Evolutionary conservation across 2,797 vertebrate genomes (phyloP).

Genomic region (Nyctibius grandis): DNA sequence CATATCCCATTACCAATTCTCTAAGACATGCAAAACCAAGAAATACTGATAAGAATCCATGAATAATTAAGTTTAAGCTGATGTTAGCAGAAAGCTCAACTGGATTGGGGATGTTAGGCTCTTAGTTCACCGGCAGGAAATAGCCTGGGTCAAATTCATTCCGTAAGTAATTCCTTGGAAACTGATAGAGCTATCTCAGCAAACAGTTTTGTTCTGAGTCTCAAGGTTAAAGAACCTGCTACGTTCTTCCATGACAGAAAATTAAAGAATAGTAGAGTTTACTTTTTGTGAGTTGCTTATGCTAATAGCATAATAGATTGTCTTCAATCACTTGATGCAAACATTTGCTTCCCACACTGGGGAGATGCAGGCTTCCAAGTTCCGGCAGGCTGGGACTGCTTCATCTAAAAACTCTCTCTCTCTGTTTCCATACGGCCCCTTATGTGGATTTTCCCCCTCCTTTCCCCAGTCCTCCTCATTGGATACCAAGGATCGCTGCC

Average conservation of each 20-base stretch:
- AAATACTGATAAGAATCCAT: slow-evolving; percentile 13
- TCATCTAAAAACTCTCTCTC: not conserved
- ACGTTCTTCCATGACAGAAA: not conserved
- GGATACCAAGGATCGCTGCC: not conserved
- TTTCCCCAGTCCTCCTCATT: not conserved
- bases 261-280: not conserved
- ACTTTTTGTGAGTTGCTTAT: not conserved
- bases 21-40: not conserved
- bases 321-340: not conserved
- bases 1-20: slow-evolving; percentile 22
- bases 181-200: not conserved
- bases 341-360: not conserved
- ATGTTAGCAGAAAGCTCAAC: slow-evolving; percentile 19
- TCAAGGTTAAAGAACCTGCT: not conserved
- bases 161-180: not conserved
- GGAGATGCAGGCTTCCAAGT: not conserved
- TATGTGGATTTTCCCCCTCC: not conserved
- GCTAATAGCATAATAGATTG: not conserved
- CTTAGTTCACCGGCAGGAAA: not conserved
- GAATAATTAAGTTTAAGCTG: slow-evolving; percentile 47
- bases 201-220: not conserved
- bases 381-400: not conserved
- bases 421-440: not conserved
- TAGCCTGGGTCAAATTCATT: not conserved
- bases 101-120: not conserved